Percentiles rank a stretch among this genome's conserved stretches.
phyloP scores from a whole-genome alignment of 2,113 vertebrate genomes.

The Pygoscelis antarcticus region DNA sequence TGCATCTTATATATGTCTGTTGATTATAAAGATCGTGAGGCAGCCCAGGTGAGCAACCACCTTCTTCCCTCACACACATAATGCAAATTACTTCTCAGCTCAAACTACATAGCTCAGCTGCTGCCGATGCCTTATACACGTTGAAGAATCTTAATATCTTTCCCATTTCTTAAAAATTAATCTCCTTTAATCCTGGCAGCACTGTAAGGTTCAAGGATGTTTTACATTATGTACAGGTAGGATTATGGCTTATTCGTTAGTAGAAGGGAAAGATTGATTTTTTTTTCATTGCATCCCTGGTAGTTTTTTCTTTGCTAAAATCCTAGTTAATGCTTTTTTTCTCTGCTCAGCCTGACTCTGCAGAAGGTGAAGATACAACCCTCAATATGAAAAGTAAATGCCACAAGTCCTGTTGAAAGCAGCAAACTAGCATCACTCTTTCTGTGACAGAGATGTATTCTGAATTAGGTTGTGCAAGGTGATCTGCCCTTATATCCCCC shows the following conservation, averaged over 20 bases:
- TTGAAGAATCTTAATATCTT: slow-evolving; percentile 52
- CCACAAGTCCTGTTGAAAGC: background rate
- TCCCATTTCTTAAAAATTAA: slow-evolving; percentile 45
- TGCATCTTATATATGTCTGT: background rate
- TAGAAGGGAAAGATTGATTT: slow-evolving; percentile 9
- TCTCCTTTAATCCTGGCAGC: slow-evolving; percentile 65
- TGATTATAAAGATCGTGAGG: background rate
- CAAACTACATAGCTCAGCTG: slow-evolving; percentile 12
- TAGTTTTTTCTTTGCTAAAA: slow-evolving; percentile 49
- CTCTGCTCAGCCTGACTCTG: background rate
- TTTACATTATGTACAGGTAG: slow-evolving; percentile 67
- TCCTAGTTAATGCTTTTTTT: background rate
- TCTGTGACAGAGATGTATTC: background rate
- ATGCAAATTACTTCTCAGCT: slow-evolving; percentile 43
- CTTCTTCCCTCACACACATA: background rate
- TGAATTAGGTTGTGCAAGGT: background rate
- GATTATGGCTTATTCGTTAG: slow-evolving; percentile 57
- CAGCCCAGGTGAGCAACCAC: slow-evolving; percentile 15
- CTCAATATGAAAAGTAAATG: slow-evolving; percentile 53
- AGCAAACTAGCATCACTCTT: background rate
- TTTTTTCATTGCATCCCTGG: background rate
- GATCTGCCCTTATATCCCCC: background rate
- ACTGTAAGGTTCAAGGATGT: slow-evolving; percentile 58
- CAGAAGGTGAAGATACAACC: slow-evolving; percentile 17
- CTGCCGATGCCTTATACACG: background rate